These are phyloP conservation scores for Palaemon carinicauda DNA, from an alignment of 1,140 invertebrate genomes.

Conservation along the genomic window DNA sequence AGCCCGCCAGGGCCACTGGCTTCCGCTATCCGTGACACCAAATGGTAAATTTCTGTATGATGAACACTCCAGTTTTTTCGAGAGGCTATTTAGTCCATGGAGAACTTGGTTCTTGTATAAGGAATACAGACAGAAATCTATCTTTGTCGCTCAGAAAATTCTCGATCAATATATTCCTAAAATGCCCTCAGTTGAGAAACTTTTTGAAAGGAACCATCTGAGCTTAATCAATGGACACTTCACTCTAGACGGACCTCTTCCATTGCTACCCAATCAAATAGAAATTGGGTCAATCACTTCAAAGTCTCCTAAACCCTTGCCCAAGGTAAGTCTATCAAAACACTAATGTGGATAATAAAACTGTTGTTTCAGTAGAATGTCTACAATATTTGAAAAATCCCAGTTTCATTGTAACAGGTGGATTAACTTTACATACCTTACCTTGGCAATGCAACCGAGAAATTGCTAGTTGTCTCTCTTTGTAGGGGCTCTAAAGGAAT, in stretches of 20 bases:
- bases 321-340: conserved; percentile 19
- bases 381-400: too few species aligned
- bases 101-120: neutral
- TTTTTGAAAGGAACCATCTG: neutral
- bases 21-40: conserved; percentile 71
- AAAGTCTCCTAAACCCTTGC: neutral
- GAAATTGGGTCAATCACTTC: conserved; percentile 46
- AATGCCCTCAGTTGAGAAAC: neutral
- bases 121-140: too few species aligned
- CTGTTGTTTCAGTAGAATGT: too few species aligned
- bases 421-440: too few species aligned
- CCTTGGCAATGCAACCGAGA: too few species aligned
- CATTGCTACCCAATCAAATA: conserved; percentile 40
- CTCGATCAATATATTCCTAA: too few species aligned
- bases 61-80: conserved; percentile 70
- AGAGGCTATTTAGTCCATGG: conserved; percentile 63
- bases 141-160: neutral
- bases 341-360: too few species aligned
- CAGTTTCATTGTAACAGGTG: too few species aligned
- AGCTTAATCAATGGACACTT: conserved; percentile 47
- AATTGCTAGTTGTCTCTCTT: too few species aligned
- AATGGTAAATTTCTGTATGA: conserved; percentile 69
- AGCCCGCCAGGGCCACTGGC: conserved; percentile 5
- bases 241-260: conserved; percentile 36
- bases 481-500: too few species aligned